Base-by-base conservation (phyloP, 53 echinoderm and acorn worm species). In the Antedon mediterranea region DNA sequence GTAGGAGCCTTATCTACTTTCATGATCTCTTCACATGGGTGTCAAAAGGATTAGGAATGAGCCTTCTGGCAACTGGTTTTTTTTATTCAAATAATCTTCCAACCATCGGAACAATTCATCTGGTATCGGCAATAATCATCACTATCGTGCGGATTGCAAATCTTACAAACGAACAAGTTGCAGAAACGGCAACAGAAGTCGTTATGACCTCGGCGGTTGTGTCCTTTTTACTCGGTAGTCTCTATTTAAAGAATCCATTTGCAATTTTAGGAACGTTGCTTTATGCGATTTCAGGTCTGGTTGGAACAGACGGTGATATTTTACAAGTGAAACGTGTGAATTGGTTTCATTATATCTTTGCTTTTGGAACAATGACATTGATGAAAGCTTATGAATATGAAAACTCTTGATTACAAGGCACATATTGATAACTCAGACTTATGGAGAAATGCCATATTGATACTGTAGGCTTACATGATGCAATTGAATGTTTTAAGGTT, bases 341-440 rank as follows among this genome's bases (percentile, higher is more conserved):
- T 79, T 92, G 92, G 92, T 98, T 98, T 43, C 98, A 98, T 75
- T 98, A 90, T 74, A 57, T 98, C 0, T 83, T 98, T 8, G 88
- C 86, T 0, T 90, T 98, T 74, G 92, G 80, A 32, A 92, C 89
- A 41, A 77, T 98, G 26, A 88, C 89, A 41, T 77, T 88, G 6
- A 43, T 90, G 71, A 71, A 88, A 43, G 92, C 98, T 30, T 90
- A 82, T 43, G 78, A 82, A 14, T 86, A 83, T 79, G 78, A 70
- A 73, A 43, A 34, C 28, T 77, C 78, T 76, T 6, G 89, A 79
- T 30, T n/a, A n/a, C n/a, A n/a, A n/a, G 82, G 74, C n/a, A 31
- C 29, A 32, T 79, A 78, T n/a, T n/a, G n/a, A n/a, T n/a, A n/a
- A n/a, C n/a, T n/a, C n/a, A n/a, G n/a, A n/a, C n/a, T n/a, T n/a